A percentile compares a stretch with the other conserved stretches of the same genome.
Conservation (phyloP, 2,113 vertebrate species). For the Laticauda colubrina region DNA sequence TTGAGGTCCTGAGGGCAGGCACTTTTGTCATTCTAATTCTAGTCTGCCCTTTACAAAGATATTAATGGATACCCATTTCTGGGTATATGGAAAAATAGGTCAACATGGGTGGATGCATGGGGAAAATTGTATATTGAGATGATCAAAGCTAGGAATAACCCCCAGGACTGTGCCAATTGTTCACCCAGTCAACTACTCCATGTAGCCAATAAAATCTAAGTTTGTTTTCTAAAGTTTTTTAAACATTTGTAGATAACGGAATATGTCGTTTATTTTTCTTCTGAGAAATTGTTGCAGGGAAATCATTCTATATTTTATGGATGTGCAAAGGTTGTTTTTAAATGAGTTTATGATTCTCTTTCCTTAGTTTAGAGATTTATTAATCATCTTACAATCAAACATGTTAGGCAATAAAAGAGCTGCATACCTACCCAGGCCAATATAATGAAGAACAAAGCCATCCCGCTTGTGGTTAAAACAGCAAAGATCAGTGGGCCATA, state of each 20-base stretch:
- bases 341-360: background rate
- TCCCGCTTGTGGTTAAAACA: background rate
- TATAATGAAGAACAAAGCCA: background rate
- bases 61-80: slow-evolving; percentile 17
- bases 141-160: background rate
- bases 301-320: background rate
- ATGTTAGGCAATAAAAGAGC: background rate
- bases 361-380: background rate
- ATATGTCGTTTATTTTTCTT: background rate
- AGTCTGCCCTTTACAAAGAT: slow-evolving; percentile 28
- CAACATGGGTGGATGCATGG: background rate
- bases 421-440: background rate
- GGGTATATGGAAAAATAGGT: background rate
- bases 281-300: background rate
- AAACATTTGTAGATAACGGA: background rate
- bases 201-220: background rate
- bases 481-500: background rate
- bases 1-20: background rate
- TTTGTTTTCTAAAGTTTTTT: background rate
- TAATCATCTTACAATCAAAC: background rate
- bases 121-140: background rate
- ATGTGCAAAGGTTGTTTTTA: background rate
- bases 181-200: background rate
- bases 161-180: background rate
- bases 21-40: slow-evolving; percentile 9